These are phyloP conservation scores for Lepidurus packardi DNA, from an alignment of 1,140 invertebrate genomes.

Conservation along the genomic window DNA sequence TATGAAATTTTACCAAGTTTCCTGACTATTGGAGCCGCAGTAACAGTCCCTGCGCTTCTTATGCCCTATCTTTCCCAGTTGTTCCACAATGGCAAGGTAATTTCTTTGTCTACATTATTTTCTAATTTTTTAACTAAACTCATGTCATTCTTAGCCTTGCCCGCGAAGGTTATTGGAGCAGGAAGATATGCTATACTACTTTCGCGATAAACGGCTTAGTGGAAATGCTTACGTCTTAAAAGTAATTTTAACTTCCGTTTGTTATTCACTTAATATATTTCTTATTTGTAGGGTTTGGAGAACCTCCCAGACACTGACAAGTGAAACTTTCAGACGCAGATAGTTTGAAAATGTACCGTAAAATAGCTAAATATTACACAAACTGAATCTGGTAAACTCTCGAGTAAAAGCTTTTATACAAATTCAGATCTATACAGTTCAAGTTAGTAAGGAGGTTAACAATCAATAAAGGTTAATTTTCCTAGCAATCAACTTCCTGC, in stretches of 20 bases:
- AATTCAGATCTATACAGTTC: slow-evolving; percentile 5
- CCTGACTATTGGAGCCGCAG: background rate
- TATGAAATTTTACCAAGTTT: background rate
- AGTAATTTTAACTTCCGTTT: background rate
- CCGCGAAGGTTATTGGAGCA: background rate
- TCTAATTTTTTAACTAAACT: background rate
- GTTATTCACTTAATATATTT: background rate
- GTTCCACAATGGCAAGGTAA: slow-evolving; percentile 12
- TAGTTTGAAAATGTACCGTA: background rate
- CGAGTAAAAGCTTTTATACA: background rate
- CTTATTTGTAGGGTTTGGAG: background rate
- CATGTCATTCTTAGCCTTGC: background rate
- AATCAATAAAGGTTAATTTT: slow-evolving; percentile 65
- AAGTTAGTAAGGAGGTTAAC: background rate
- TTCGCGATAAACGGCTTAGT: background rate
- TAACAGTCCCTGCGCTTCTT: background rate
- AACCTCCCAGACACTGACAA: background rate
- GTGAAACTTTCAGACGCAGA: background rate
- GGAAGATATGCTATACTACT: background rate
- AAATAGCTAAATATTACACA: background rate
- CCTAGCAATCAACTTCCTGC: slow-evolving; percentile 76
- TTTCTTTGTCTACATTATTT: background rate
- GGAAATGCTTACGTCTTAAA: background rate
- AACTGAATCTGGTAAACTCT: background rate
- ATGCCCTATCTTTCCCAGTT: background rate